Evolutionary conservation across 2,797 vertebrate species (phyloP).

Genomic region (Falco peregrinus): DNA sequence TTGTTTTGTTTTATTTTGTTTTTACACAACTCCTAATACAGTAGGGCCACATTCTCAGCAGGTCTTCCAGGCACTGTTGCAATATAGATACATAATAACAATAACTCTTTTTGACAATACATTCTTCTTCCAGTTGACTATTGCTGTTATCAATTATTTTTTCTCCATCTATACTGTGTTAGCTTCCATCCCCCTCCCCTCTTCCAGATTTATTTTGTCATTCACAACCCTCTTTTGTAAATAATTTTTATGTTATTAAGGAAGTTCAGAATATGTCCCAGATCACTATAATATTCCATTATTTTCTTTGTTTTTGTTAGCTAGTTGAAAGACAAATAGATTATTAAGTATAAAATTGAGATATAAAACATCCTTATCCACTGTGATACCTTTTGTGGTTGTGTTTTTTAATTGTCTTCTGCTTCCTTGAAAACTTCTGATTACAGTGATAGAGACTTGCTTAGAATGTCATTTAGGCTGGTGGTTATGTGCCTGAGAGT

Average conservation of each 20-base stretch:
- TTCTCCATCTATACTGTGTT: neutral
- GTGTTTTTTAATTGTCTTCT: neutral
- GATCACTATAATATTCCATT: neutral
- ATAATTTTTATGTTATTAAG: neutral
- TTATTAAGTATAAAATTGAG: neutral
- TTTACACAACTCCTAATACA: neutral
- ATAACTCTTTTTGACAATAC: neutral
- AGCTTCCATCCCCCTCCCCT: neutral
- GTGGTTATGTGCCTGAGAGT: neutral
- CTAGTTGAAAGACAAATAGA: neutral
- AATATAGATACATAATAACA: neutral
- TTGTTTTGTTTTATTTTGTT: neutral
- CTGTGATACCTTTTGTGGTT: neutral
- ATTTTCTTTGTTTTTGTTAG: neutral
- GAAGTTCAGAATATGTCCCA: neutral
- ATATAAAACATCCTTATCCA: neutral
- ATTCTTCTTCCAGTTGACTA: neutral
- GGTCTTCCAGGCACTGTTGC: neutral
- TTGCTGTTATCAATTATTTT: neutral
- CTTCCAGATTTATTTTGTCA: neutral
- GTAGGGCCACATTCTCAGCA: neutral
- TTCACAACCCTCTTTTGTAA: neutral
- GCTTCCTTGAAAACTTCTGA: neutral
- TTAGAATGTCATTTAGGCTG: neutral
- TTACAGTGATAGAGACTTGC: neutral